A percentile compares a stretch with the other conserved stretches of the same genome.
phyloP scores from a whole-genome alignment of 2,888 invertebrate species.

The Mylabris sibirica region DNA sequence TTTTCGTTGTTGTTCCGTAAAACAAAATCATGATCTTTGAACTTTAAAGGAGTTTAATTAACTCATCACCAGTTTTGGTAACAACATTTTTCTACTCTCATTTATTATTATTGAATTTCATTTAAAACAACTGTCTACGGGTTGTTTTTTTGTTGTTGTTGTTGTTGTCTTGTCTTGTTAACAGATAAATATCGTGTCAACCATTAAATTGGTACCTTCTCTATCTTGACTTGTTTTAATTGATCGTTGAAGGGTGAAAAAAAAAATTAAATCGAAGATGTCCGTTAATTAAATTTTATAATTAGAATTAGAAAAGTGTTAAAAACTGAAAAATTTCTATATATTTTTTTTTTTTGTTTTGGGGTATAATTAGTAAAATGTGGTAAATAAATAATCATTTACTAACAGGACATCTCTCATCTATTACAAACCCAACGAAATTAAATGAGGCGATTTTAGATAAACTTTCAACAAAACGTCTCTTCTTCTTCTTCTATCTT shows the following conservation, averaged over 20 bases:
- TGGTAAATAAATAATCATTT: background rate
- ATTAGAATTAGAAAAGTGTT: background rate
- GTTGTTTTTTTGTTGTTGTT: no score
- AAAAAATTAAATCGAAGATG: no score
- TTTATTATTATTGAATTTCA: background rate
- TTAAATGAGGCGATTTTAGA: conserved; percentile 30
- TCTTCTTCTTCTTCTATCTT: background rate
- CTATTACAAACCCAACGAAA: conserved; percentile 16
- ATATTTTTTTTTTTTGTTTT: no score
- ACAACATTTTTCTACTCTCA: background rate
- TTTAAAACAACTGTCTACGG: background rate
- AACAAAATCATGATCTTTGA: conserved; percentile 3
- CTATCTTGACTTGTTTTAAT: background rate
- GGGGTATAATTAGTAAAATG: no score
- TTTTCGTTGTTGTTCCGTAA: background rate
- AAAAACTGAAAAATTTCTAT: background rate
- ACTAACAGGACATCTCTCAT: conserved; percentile 21
- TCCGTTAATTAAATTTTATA: background rate
- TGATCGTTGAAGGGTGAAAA: background rate
- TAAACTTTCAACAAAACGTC: conserved; percentile 17
- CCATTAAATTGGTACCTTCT: conserved; percentile 12
- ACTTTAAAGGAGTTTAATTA: conserved; percentile 15
- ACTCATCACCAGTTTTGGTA: conserved; percentile 4
- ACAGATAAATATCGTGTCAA: conserved; percentile 11
- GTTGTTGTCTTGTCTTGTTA: background rate